These are phyloP conservation scores for Gavia stellata DNA, from an alignment of 2,113 vertebrate genomes.

Conservation along the genomic window DNA sequence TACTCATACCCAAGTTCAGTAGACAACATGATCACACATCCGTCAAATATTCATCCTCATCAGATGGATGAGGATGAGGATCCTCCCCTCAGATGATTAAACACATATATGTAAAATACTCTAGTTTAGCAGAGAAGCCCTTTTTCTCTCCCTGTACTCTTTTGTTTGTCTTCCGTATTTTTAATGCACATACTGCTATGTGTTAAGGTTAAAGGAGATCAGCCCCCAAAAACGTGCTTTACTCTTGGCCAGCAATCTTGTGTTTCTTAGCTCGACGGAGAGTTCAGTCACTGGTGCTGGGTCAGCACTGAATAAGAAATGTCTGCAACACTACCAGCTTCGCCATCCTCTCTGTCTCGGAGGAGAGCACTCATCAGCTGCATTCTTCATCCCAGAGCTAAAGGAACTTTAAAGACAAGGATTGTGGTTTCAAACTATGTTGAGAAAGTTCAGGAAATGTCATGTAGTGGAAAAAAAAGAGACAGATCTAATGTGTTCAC, in stretches of 20 bases:
- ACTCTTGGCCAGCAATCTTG: neutral
- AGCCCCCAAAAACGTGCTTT: neutral
- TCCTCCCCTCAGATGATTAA: neutral
- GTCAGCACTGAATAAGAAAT: neutral
- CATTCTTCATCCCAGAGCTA: neutral
- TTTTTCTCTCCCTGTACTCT: neutral
- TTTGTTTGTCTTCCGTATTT: neutral
- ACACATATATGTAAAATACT: neutral
- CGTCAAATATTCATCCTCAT: neutral
- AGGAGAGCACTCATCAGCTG: neutral
- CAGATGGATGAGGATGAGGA: too few relatives aligned
- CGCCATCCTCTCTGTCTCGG: neutral
- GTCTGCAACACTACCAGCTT: neutral
- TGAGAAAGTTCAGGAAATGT: neutral
- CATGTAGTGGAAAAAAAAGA: neutral
- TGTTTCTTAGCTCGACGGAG: neutral
- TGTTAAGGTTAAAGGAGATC: neutral
- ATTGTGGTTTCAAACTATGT: neutral
- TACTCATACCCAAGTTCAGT: neutral
- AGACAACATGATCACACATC: neutral
- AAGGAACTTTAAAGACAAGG: neutral
- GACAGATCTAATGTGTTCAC: neutral
- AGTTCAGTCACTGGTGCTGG: neutral
- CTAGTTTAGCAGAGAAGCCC: neutral
- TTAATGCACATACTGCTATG: neutral